These are phyloP conservation scores for Drosophila mercatorum DNA, from an alignment of 2,888 invertebrate genomes.

Conservation along the genomic window DNA sequence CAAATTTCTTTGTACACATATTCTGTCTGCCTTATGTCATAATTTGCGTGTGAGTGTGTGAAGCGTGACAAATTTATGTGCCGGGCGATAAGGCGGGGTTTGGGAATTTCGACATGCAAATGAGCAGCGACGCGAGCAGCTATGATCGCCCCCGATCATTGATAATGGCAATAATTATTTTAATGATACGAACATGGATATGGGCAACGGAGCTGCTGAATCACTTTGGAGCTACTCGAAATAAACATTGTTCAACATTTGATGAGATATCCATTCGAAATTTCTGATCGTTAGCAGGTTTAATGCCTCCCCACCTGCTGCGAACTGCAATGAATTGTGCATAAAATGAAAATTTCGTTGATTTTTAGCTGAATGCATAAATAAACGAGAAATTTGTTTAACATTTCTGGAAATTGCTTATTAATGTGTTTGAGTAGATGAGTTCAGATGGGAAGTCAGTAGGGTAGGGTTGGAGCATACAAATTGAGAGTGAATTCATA, in stretches of 20 bases:
- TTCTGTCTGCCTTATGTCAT: conserved; percentile 44
- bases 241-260: conserved; percentile 6
- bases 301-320: not conserved
- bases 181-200: conserved; percentile 13
- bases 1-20: conserved; percentile 29
- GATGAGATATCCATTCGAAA: not conserved
- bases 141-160: conserved; percentile 13
- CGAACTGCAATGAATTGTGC: not conserved
- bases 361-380: not conserved
- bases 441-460: too few relatives aligned
- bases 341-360: not conserved
- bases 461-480: too few relatives aligned
- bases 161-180: conserved; percentile 12
- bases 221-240: conserved; percentile 4
- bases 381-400: not conserved
- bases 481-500: too few relatives aligned
- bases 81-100: conserved; percentile 53
- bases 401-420: too few relatives aligned
- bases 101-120: conserved; percentile 49
- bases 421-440: too few relatives aligned
- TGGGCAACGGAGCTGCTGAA: conserved; percentile 8
- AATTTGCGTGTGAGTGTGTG: conserved; percentile 36
- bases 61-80: conserved; percentile 61
- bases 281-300: not conserved
- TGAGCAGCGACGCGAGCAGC: conserved; percentile 14